These are phyloP conservation scores for Microtus californicus DNA, from an alignment of 2,797 vertebrate species.

Conservation along the genomic window DNA sequence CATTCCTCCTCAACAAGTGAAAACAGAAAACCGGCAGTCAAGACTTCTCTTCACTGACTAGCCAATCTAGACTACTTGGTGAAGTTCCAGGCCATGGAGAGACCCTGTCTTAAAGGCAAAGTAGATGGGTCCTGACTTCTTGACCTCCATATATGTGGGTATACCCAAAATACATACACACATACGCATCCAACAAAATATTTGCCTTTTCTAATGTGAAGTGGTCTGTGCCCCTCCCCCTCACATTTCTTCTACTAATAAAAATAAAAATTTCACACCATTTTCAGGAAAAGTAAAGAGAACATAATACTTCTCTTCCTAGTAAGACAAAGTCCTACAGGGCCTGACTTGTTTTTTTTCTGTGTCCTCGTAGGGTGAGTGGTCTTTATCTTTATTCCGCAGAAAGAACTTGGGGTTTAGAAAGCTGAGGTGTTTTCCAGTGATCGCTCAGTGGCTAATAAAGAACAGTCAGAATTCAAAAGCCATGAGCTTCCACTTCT, in stretches of 20 bases:
- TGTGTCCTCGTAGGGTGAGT: neutral
- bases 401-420: neutral
- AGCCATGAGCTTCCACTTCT: neutral
- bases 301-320: neutral
- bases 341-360: neutral
- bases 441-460: neutral
- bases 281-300: neutral
- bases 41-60: neutral
- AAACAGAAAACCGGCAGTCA: neutral
- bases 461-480: constrained; percentile 27
- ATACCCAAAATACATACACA: neutral
- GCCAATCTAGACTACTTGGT: neutral
- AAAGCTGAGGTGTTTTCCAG: neutral
- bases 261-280: neutral
- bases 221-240: neutral
- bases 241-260: neutral
- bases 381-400: neutral
- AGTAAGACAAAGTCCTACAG: neutral
- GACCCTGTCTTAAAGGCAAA: neutral
- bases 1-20: neutral
- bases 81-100: neutral
- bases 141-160: neutral
- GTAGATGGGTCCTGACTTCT: neutral
- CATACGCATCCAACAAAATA: neutral
- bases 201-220: neutral